phyloP scores from a whole-genome alignment of 2,888 invertebrate species.

The Caenorhabditis sp. region DNA sequence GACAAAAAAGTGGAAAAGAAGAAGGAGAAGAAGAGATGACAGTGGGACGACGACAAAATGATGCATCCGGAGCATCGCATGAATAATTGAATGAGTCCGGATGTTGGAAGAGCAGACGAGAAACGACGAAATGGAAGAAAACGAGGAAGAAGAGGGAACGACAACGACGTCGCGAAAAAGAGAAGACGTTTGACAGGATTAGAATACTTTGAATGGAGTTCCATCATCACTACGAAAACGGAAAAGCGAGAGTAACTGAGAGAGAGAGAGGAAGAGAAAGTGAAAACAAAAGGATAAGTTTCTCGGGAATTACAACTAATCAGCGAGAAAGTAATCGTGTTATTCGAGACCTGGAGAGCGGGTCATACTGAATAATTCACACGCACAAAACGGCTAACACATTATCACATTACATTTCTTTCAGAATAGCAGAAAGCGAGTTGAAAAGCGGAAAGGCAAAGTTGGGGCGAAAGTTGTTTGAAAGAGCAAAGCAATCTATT shows the following conservation, averaged over 20 bases:
- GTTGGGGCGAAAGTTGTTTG: too few relatives aligned
- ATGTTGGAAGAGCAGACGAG: constrained; percentile 20
- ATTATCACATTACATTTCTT: constrained; percentile 11
- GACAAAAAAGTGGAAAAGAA: constrained; percentile 10
- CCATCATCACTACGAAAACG: background rate
- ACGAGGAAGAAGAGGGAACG: constrained; percentile 2
- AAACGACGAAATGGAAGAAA: constrained; percentile 2
- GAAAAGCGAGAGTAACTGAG: too few relatives aligned
- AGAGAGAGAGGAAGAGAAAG: too few relatives aligned
- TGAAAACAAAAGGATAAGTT: too few relatives aligned
- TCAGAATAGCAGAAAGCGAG: background rate
- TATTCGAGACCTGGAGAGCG: too few relatives aligned
- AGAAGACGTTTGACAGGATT: constrained; percentile 10
- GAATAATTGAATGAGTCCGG: constrained; percentile 54
- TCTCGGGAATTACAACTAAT: too few relatives aligned
- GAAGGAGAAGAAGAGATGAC: constrained; percentile 2
- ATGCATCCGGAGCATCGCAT: constrained; percentile 44
- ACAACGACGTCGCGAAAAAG: constrained; percentile 1
- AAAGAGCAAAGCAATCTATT: constrained; percentile 25
- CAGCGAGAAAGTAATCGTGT: too few relatives aligned
- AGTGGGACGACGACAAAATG: constrained; percentile 1
- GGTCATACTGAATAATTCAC: constrained; percentile 3
- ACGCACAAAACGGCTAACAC: constrained; percentile 2
- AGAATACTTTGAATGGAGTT: constrained; percentile 1
- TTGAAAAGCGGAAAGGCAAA: background rate